Percentiles rank a stretch among this genome's conserved stretches.
phyloP scores from a whole-genome alignment of 1,140 invertebrate species.

The Sarcophaga peregrina region DNA sequence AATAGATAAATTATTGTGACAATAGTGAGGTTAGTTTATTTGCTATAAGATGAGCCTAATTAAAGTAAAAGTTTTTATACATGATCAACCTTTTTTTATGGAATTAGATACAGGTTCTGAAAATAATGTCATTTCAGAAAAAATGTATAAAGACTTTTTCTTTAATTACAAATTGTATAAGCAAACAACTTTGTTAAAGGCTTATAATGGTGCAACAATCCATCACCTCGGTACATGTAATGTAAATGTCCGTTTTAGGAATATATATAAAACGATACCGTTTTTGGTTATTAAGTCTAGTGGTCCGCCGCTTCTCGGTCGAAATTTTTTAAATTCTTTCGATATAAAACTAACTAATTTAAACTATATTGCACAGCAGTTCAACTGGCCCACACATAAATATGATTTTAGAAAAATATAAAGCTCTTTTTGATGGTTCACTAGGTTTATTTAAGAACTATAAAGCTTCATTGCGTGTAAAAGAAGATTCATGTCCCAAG shows the following conservation, averaged over 20 bases:
- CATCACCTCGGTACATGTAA: too few relatives aligned
- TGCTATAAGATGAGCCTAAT: not conserved
- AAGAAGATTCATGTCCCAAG: not conserved
- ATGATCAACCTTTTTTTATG: not conserved
- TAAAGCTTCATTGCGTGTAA: not conserved
- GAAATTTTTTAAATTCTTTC: conserved; percentile 41
- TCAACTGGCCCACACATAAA: not conserved
- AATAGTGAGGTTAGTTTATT: conserved; percentile 4
- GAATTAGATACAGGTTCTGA: conserved; percentile 37
- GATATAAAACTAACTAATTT: not conserved
- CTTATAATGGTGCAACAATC: too few relatives aligned
- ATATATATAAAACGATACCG: not conserved
- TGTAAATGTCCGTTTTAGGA: too few relatives aligned
- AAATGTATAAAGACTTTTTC: too few relatives aligned
- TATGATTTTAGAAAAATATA: not conserved
- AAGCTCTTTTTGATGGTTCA: too few relatives aligned
- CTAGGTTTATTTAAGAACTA: conserved; percentile 37
- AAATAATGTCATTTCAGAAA: not conserved
- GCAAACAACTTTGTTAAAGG: too few relatives aligned
- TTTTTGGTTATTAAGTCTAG: conserved; percentile 43
- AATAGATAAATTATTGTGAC: too few relatives aligned
- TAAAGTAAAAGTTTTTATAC: not conserved
- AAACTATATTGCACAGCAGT: not conserved
- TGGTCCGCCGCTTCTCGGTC: conserved; percentile 52
- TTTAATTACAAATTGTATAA: too few relatives aligned